phyloP scores from a whole-genome alignment of 2,797 vertebrate genomes.

The Poliocrania exsul region DNA sequence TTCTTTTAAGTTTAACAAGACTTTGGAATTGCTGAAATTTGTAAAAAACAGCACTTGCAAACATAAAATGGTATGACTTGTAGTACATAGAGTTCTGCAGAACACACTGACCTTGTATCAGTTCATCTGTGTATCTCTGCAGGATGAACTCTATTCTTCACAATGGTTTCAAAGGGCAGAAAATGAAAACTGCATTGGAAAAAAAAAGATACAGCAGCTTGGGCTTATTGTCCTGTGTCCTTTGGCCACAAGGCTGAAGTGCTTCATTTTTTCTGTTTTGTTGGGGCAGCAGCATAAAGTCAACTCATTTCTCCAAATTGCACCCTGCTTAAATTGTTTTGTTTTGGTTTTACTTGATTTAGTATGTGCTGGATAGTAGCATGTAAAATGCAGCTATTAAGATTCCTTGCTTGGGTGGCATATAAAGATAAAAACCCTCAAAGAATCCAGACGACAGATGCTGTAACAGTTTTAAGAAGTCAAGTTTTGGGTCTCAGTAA shows the following conservation, averaged over 20 bases:
- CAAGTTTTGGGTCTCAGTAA: not conserved
- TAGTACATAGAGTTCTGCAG: not conserved
- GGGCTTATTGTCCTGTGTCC: not conserved
- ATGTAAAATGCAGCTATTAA: not conserved
- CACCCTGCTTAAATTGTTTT: not conserved
- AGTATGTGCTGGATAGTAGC: not conserved
- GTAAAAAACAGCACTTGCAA: not conserved
- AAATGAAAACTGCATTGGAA: not conserved
- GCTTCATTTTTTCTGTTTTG: not conserved
- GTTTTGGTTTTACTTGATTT: not conserved
- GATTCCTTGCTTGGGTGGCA: not conserved
- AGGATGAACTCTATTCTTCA: not conserved
- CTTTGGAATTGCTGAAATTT: not conserved
- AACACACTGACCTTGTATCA: not conserved
- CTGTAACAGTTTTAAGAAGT: conserved; percentile 25
- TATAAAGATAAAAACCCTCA: not conserved
- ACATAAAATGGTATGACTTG: not conserved
- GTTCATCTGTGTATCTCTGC: not conserved
- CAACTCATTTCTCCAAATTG: not conserved
- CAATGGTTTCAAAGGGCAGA: not conserved
- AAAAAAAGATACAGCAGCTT: not conserved
- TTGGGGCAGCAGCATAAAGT: not conserved
- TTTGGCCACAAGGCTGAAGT: not conserved
- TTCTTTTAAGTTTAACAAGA: not conserved
- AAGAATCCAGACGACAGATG: not conserved